phyloP scores from a whole-genome alignment of 2,888 invertebrate genomes.

The Lordiphosa fenestrarum region DNA sequence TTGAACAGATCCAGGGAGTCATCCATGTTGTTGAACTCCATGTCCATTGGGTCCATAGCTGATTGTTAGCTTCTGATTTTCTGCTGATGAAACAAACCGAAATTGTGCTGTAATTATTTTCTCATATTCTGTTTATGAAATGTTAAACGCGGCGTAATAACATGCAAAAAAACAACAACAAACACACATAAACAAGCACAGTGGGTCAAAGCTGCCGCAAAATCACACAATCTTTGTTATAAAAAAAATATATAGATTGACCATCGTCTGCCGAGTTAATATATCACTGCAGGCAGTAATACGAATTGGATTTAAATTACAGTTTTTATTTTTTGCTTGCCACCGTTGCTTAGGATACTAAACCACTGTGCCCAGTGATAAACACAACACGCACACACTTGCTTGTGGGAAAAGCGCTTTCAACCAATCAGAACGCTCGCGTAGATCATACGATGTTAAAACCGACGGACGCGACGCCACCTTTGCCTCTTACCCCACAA shows the following conservation, averaged over 20 bases:
- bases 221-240: too few relatives aligned
- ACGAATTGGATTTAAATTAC: too few relatives aligned
- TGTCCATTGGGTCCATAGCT: conserved; percentile 65
- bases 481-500: conserved; percentile 15
- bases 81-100: conserved; percentile 31
- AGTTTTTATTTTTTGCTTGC: not conserved
- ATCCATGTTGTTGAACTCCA: conserved; percentile 69
- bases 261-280: too few relatives aligned
- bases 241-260: too few relatives aligned
- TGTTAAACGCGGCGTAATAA: conserved; percentile 59
- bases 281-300: too few relatives aligned
- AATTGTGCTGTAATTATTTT: conserved; percentile 44
- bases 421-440: conserved; percentile 77
- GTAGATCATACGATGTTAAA: conserved; percentile 78
- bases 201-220: conserved; percentile 8
- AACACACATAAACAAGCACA: conserved; percentile 21
- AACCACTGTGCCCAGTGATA: conserved; percentile 24
- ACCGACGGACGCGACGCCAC: conserved; percentile 19
- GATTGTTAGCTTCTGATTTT: conserved; percentile 6
- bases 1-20: conserved; percentile 76
- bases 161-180: conserved; percentile 9
- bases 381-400: conserved; percentile 15
- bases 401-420: conserved; percentile 34
- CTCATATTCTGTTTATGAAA: conserved; percentile 52
- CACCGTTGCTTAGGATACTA: not conserved